Percentiles rank a stretch among this genome's conserved stretches.
phyloP scores from a whole-genome alignment of 2,113 vertebrate genomes.

The Mormoops blainvillei region DNA sequence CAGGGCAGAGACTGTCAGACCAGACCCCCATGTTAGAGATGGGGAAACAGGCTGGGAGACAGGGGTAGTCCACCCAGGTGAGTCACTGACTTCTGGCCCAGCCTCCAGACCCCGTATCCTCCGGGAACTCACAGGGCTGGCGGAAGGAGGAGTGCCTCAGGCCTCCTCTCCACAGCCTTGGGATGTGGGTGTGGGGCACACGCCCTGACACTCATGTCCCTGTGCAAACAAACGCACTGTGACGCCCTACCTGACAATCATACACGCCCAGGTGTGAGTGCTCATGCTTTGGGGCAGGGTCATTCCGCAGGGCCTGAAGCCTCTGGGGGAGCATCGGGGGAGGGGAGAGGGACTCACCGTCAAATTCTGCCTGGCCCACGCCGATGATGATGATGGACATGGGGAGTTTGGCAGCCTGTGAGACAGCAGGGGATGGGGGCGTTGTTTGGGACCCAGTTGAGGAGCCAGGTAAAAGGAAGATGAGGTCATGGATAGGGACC shows the following conservation, averaged over 20 bases:
- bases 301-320: neutral
- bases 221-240: neutral
- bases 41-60: neutral
- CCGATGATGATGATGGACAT: slow-evolving; percentile 98
- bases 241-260: neutral
- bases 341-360: slow-evolving; percentile 82
- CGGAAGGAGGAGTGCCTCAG: neutral
- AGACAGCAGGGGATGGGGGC: neutral
- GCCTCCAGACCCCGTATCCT: neutral
- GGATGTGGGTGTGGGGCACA: neutral
- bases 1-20: neutral
- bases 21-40: rapidly evolving
- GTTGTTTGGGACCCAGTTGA: neutral
- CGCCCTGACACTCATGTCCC: neutral
- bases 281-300: neutral
- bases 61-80: neutral
- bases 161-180: neutral
- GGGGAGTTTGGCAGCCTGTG: slow-evolving; percentile 93
- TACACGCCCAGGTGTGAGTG: neutral
- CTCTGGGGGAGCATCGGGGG: neutral
- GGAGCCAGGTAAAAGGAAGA: neutral
- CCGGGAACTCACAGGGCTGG: neutral
- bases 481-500: neutral
- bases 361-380: slow-evolving; percentile 95
- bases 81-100: neutral